A percentile compares a stretch with the other conserved stretches of the same genome.
Conservation (phyloP, 2,113 vertebrate genomes). For the Nestor notabilis region DNA sequence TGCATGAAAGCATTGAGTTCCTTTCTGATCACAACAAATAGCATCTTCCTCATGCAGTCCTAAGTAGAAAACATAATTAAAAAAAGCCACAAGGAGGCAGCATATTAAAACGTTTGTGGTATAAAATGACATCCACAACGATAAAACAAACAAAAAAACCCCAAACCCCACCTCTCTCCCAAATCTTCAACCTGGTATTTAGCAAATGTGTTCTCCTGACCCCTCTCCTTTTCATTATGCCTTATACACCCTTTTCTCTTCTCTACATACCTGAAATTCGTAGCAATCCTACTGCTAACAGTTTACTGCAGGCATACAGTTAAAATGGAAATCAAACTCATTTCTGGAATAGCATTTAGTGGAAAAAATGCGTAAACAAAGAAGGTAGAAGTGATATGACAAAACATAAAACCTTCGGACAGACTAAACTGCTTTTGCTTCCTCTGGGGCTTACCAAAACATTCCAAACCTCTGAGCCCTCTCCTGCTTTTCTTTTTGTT, state of each 20-base stretch:
- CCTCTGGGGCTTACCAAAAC: background rate
- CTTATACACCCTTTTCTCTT: background rate
- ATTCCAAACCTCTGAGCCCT: background rate
- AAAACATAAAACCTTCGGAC: background rate
- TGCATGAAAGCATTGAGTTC: background rate
- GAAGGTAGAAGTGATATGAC: background rate
- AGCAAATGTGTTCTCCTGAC: background rate
- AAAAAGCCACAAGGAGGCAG: conserved; percentile 49
- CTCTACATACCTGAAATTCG: background rate
- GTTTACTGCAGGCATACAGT: background rate
- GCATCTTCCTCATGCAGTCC: background rate
- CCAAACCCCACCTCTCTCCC: background rate
- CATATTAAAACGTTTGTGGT: background rate
- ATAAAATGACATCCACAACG: background rate
- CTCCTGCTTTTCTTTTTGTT: background rate
- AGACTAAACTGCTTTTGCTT: background rate
- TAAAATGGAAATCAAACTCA: background rate
- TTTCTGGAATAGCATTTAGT: background rate
- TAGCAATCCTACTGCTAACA: background rate
- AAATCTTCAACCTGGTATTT: background rate
- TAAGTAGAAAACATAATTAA: background rate
- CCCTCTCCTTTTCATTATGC: accelerated
- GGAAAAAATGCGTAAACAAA: background rate
- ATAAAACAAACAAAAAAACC: background rate
- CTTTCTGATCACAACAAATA: background rate